Evolutionary conservation across 2,888 invertebrate species (phyloP), one percentile per base, ranked within the genome.

Genomic region (Caenorhabditis panamensis): DNA sequence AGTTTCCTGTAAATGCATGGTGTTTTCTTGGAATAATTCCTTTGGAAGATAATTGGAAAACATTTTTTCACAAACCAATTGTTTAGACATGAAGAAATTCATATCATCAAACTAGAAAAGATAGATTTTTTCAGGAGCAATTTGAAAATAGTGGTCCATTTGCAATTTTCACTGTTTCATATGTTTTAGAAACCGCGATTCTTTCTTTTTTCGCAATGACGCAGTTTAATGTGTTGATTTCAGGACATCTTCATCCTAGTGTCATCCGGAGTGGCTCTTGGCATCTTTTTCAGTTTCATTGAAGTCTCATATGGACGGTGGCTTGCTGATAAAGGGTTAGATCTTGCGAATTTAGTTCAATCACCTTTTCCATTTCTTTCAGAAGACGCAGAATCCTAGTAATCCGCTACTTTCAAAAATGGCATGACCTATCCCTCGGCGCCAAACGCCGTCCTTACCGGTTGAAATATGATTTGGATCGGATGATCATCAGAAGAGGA

Each of bases 231-330:
- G n/a, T n/a, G n/a, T 4, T 22, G 3, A 47, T 54, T 79, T 28
- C 54, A 85, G 76, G 90, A 90, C 58, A 84, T 90, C 1, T 88
- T 90, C 78, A 87, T 90, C 11, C 72, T 90, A 9, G 85, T 90
- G 4, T 84, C 86, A 8, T 83, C 82, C 20, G 89, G 89, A 37
- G 88, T 90, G 6, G 67, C 86, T 0, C 64, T 87, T 8, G 89
- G 89, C 47, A 75, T 82, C 0, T 61, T 88, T 37, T 69, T 90
- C 68, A 87, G 88, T 68, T 64, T 84, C 28, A 80, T 90, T 24
- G 90, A 90, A 58, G 88, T 89, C 8, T 79, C 82, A 1, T 84
- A 84, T 44, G 89, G 89, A 26, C 58, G 88, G 61, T 71, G 80
- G 75, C 76, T 82, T 18, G 81, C 86, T 28, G 64, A 79, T 20